These are phyloP conservation scores for Sclerurus mexicanus DNA, from an alignment of 2,113 vertebrate species.

Conservation along the genomic window DNA sequence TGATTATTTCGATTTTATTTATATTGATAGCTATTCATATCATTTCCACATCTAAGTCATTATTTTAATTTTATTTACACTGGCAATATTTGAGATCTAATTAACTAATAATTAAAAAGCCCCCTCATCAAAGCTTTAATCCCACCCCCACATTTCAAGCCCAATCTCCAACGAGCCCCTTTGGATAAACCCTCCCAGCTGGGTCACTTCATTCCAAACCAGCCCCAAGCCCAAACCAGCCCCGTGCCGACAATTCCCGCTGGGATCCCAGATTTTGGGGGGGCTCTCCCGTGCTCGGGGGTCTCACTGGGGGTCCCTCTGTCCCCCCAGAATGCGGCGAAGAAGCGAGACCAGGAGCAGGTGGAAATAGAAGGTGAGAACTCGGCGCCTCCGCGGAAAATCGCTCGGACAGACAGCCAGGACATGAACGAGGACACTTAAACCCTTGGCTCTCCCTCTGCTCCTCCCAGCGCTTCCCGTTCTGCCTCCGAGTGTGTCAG, in stretches of 20 bases:
- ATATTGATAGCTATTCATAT: no score
- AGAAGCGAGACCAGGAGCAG: conserved; percentile 92
- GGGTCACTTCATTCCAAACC: no score
- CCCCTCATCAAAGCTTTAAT: no score
- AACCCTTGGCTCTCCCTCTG: not conserved
- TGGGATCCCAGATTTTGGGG: no score
- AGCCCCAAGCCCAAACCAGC: no score
- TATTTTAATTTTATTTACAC: no score
- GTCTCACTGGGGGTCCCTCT: not conserved
- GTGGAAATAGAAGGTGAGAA: conserved; percentile 85
- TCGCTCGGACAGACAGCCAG: conserved; percentile 95
- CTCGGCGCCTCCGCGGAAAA: conserved; percentile 91
- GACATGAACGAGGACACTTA: conserved; percentile 99
- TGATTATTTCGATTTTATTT: no score
- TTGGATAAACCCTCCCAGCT: not conserved
- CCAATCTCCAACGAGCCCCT: not conserved
- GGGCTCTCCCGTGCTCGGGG: not conserved
- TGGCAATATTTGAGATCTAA: no score
- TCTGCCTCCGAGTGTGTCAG: conserved; percentile 55
- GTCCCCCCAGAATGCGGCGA: conserved; percentile 83
- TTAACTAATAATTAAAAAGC: no score
- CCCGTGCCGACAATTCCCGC: no score
- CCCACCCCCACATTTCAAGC: no score
- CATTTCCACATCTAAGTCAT: no score
- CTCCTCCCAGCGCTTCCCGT: conserved; percentile 45